These are phyloP conservation scores for Staurois parvus DNA, from an alignment of 2,797 vertebrate genomes.

Conservation along the genomic window DNA sequence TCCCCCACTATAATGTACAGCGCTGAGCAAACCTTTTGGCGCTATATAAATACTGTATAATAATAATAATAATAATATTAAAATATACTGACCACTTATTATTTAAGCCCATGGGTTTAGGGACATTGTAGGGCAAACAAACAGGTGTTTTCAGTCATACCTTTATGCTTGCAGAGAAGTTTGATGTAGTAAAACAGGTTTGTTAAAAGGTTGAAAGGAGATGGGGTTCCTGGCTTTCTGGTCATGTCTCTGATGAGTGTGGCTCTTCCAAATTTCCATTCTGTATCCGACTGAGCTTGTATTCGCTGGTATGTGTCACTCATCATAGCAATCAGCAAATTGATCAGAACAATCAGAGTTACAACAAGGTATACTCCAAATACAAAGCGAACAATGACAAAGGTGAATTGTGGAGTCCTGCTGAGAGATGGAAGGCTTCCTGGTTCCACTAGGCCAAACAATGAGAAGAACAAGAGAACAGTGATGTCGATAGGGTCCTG, in stretches of 20 bases:
- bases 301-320: conserved; percentile 75
- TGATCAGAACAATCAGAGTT: conserved; percentile 72
- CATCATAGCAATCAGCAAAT: conserved; percentile 76
- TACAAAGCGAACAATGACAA: conserved; percentile 64
- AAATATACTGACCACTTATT: too few relatives aligned
- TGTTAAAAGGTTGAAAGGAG: conserved; percentile 72
- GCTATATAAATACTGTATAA: too few relatives aligned
- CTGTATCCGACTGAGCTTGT: conserved; percentile 72
- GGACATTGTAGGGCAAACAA: too few relatives aligned
- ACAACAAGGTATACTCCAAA: conserved; percentile 73
- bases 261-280: conserved; percentile 75
- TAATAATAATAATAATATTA: too few relatives aligned
- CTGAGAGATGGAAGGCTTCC: conserved; percentile 63
- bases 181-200: conserved; percentile 70
- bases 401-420: conserved; percentile 62
- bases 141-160: conserved; percentile 49
- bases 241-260: conserved; percentile 72
- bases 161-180: conserved; percentile 68
- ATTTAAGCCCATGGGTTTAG: too few relatives aligned
- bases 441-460: conserved; percentile 70
- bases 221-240: conserved; percentile 70
- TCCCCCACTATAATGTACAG: too few relatives aligned
- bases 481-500: conserved; percentile 67
- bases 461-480: conserved; percentile 70
- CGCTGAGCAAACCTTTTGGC: too few relatives aligned